Conservation (phyloP, 2,113 vertebrate genomes). For the Odocoileus hemionus region DNA sequence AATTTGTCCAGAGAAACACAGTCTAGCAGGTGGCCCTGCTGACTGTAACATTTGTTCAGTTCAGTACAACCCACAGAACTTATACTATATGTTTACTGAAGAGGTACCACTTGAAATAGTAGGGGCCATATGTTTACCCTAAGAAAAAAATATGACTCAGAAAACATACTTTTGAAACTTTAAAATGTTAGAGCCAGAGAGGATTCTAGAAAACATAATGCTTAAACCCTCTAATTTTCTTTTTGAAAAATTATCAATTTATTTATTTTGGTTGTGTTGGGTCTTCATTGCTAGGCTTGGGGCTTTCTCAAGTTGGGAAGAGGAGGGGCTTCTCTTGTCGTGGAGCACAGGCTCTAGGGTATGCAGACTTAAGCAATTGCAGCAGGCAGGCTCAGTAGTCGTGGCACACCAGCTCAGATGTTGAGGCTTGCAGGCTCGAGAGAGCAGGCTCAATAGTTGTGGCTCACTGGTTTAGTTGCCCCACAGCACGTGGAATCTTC, state of each 20-base stretch:
- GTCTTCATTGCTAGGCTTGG: background rate
- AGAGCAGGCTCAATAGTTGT: background rate
- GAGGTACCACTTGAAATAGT: background rate
- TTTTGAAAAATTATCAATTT: background rate
- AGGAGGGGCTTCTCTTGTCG: background rate
- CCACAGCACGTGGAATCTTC: too few species aligned
- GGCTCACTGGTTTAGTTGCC: too few species aligned
- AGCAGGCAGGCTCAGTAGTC: background rate
- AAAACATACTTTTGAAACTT: background rate
- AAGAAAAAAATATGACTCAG: background rate
- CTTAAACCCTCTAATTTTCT: background rate
- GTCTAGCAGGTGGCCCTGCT: background rate
- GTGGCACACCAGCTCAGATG: background rate
- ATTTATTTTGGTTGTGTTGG: background rate
- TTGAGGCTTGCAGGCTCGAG: background rate
- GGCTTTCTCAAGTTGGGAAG: background rate
- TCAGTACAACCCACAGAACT: background rate
- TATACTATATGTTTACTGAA: background rate
- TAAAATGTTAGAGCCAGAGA: background rate
- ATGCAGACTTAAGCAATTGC: background rate
- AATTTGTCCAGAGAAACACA: background rate
- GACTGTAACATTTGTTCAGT: background rate
- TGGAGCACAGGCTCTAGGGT: background rate
- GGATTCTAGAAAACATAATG: background rate
- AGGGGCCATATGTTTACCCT: background rate